phyloP scores from a whole-genome alignment of 2,888 invertebrate genomes.

The Nebria brevicollis region DNA sequence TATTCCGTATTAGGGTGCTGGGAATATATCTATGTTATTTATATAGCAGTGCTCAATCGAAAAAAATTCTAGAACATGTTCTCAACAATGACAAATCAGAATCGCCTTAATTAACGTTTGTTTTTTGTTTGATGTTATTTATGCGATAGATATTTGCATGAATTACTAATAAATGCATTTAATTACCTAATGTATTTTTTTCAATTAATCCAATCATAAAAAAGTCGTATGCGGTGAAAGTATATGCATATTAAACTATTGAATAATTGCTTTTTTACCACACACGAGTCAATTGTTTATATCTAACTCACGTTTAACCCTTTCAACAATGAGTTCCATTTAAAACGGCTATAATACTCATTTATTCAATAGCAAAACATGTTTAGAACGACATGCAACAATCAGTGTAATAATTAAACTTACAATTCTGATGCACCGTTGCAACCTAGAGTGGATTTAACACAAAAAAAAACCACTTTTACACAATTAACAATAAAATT shows the following conservation, averaged over 20 bases:
- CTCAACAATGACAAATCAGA: neutral
- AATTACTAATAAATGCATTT: slow-evolving; percentile 25
- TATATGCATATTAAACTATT: slow-evolving; percentile 21
- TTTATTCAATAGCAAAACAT: too few species aligned
- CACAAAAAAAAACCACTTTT: too few species aligned
- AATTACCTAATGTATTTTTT: slow-evolving; percentile 4
- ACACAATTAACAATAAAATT: too few species aligned
- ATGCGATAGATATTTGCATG: slow-evolving; percentile 11
- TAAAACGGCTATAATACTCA: too few species aligned
- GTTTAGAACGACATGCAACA: too few species aligned
- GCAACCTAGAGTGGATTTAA: too few species aligned
- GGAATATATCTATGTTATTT: too few species aligned
- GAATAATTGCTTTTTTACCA: slow-evolving; percentile 2
- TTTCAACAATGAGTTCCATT: too few species aligned
- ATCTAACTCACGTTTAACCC: neutral
- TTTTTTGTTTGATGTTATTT: neutral
- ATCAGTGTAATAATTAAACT: too few species aligned
- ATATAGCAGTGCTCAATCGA: too few species aligned
- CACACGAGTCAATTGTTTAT: neutral
- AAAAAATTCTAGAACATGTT: neutral
- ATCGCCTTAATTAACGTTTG: neutral
- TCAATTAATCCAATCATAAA: slow-evolving; percentile 17
- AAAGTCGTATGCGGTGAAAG: slow-evolving; percentile 30
- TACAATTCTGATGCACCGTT: too few species aligned
- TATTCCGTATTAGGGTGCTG: too few species aligned